phyloP scores from a whole-genome alignment of 1,140 invertebrate species.

The Homalodisca vitripennis region DNA sequence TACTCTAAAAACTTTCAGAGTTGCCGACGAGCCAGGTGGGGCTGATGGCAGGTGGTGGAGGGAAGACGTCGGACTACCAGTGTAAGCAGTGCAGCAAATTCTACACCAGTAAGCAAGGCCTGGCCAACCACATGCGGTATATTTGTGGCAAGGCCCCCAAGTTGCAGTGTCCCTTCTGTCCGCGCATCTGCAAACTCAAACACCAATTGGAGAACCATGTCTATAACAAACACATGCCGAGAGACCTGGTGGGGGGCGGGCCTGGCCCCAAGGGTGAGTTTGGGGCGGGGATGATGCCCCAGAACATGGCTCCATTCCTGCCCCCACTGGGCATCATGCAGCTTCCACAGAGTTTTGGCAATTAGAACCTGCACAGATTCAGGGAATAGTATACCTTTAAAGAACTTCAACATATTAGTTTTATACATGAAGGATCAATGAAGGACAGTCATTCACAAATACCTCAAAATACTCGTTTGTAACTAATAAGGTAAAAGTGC shows the following conservation, averaged over 20 bases:
- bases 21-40: neutral
- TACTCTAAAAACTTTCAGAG: too few relatives aligned
- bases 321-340: too few relatives aligned
- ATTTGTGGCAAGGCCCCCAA: conserved; percentile 58
- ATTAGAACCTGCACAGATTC: neutral
- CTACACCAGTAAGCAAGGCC: conserved; percentile 23
- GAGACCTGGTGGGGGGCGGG: too few relatives aligned
- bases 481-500: too few relatives aligned
- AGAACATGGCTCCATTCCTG: too few relatives aligned
- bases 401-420: neutral
- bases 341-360: too few relatives aligned
- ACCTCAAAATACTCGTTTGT: too few relatives aligned
- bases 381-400: neutral
- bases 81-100: conserved; percentile 18
- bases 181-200: conserved; percentile 49
- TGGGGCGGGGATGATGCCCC: neutral
- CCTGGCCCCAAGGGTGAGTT: too few relatives aligned
- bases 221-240: conserved; percentile 29
- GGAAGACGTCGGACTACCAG: conserved; percentile 35
- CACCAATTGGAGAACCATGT: conserved; percentile 47
- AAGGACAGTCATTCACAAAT: too few relatives aligned
- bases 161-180: conserved; percentile 36
- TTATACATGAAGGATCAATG: too few relatives aligned
- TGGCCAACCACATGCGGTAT: conserved; percentile 58
- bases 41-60: too few relatives aligned